Evolutionary conservation across 2,113 vertebrate species (phyloP), one percentile per base, ranked within the genome.

Genomic region (Ptyas mucosa): DNA sequence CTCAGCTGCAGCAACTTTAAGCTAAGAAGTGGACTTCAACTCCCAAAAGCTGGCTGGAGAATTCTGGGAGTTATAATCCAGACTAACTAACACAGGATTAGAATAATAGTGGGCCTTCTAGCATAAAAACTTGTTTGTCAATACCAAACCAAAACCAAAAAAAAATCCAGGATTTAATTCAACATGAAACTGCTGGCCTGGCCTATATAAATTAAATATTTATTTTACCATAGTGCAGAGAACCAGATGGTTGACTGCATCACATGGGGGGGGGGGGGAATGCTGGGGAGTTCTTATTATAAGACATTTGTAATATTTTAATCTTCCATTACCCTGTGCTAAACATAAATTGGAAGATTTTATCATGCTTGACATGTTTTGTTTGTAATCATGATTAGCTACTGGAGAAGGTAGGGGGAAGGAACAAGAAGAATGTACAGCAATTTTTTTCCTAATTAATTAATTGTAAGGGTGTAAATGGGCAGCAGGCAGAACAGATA

Each of bases 191-290:
- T 69, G 64, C 85, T 86, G 39, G 39, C 43, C 85, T 85, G 57
- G 39, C 53, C 15, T 75, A 23, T 14, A 89, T 81, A 57, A 46
- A 39, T 6, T n/a, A 93, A 91, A 57, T 29, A 12, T 86, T 86
- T 24, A 52, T 34, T 93, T 93, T 61, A 81, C n/a, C 34, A 26
- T 0, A 2, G 0, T 14, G 11, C 43, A 46, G 0, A 0, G n/a
- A 0, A 54, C 4, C 0, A 0, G 0, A 52, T 89, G 1, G 75
- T 49, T 4, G 89, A 14, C 52, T 0, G 0, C 4, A 21, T 2
- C 9, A 11, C 53, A 49, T n/a, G 69, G n/a, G n/a, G n/a, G n/a
- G n/a, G n/a, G n/a, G n/a, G n/a, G 64, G 23, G 3, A 34, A 39
- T 0, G 1, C 1, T 61, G 88, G 9, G 29, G 34, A 43, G 54